Evolutionary conservation across 2,888 invertebrate genomes (phyloP).

Genomic region (Bhutanitis thaidina): DNA sequence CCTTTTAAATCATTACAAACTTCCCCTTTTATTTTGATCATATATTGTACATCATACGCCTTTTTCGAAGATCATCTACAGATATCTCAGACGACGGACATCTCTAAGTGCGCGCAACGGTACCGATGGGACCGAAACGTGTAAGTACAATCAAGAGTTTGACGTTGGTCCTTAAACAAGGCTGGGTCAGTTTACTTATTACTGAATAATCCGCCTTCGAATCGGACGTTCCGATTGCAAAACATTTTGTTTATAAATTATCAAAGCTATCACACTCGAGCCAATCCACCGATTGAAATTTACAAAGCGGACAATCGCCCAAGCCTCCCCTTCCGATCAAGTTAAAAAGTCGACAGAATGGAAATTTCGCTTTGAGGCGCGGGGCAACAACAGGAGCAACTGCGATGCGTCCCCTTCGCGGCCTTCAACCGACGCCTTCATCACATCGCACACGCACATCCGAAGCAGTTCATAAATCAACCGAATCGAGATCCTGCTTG

Average conservation of each 20-base stretch:
- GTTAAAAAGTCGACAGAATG: too few relatives aligned
- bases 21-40: constrained; percentile 32
- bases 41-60: constrained; percentile 41
- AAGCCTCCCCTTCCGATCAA: too few relatives aligned
- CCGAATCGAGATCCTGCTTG: constrained; percentile 86
- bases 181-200: constrained; percentile 4
- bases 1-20: constrained; percentile 42
- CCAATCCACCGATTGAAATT: too few relatives aligned
- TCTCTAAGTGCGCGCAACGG: constrained; percentile 4
- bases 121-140: background rate
- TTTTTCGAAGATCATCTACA: constrained; percentile 30
- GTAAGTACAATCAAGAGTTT: constrained; percentile 10
- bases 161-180: background rate
- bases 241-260: too few relatives aligned
- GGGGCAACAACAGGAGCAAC: background rate
- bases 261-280: too few relatives aligned
- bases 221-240: background rate
- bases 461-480: constrained; percentile 79
- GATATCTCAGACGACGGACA: constrained; percentile 22
- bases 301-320: too few relatives aligned
- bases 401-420: background rate
- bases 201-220: constrained; percentile 13
- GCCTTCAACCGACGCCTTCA: too few relatives aligned
- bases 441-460: background rate
- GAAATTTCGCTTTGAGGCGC: background rate